Percentiles rank a stretch among this genome's conserved stretches.
Conservation (phyloP, 92 coral and sea anemone species). For the Chrysogorgia sp. region DNA sequence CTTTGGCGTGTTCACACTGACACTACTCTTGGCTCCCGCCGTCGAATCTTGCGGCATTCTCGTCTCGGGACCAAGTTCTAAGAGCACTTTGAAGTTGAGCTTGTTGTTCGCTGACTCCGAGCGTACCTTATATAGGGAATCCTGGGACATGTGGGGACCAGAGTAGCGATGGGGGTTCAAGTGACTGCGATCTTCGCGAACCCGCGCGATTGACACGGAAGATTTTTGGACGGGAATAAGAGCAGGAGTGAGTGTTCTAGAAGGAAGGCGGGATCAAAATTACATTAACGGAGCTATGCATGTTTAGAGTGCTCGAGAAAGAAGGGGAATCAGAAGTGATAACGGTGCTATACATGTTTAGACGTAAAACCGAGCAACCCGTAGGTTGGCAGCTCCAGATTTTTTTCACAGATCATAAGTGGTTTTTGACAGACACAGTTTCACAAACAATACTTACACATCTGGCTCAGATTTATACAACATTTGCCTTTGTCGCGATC, state of each 20-base stretch:
- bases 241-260: slow-evolving; percentile 26
- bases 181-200: slow-evolving; percentile 40
- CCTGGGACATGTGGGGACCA: slow-evolving; percentile 34
- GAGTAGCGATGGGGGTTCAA: slow-evolving; percentile 32
- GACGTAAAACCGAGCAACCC: no score
- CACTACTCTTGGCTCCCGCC: neutral
- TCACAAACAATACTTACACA: slow-evolving; percentile 21
- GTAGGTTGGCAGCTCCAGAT: neutral
- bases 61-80: slow-evolving; percentile 66
- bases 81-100: slow-evolving; percentile 38
- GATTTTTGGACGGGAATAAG: slow-evolving; percentile 40
- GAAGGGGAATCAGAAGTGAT: no score
- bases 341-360: no score
- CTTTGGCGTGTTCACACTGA: slow-evolving; percentile 1
- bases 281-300: neutral
- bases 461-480: slow-evolving; percentile 38
- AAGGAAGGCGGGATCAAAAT: neutral
- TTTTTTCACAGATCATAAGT: neutral
- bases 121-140: slow-evolving; percentile 33
- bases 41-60: slow-evolving; percentile 32
- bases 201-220: slow-evolving; percentile 39
- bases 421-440: neutral
- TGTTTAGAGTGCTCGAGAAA: no score
- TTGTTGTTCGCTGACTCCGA: slow-evolving; percentile 36
- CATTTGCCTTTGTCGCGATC: slow-evolving; percentile 2